A percentile compares a stretch with the other conserved stretches of the same genome.
phyloP scores from a whole-genome alignment of 2,888 invertebrate genomes.

The Drosophila pullipes region DNA sequence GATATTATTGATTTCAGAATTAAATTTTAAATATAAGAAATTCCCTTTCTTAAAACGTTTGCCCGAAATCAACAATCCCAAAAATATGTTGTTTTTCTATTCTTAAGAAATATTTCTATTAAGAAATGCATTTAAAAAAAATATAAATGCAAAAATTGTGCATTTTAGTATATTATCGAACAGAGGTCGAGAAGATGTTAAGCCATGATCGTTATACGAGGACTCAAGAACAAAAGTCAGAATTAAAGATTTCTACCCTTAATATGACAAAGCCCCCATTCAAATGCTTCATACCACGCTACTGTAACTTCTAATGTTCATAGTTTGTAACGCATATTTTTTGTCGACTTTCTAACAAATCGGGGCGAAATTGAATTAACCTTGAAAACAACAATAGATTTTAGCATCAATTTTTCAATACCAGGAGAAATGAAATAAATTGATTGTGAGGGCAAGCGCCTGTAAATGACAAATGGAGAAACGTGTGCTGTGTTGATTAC shows the following conservation, averaged over 20 bases:
- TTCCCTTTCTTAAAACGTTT: no score
- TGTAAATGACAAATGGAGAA: slow-evolving; percentile 28
- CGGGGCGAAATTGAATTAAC: slow-evolving; percentile 62
- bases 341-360: slow-evolving; percentile 7
- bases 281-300: background rate
- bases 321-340: background rate
- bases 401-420: slow-evolving; percentile 19
- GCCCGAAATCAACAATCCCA: no score
- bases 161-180: background rate
- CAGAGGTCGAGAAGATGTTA: background rate
- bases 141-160: accelerated
- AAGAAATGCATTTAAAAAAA: background rate
- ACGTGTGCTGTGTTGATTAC: slow-evolving; percentile 34
- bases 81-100: background rate
- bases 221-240: no score
- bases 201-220: no score
- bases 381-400: slow-evolving; percentile 54
- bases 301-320: background rate
- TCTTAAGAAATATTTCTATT: background rate
- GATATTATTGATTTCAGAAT: no score
- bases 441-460: slow-evolving; percentile 33
- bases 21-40: no score
- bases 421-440: slow-evolving; percentile 18
- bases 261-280: background rate
- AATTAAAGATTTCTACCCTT: background rate